Evolutionary conservation across 2,888 invertebrate species (phyloP), one percentile per base, ranked within the genome.

Genomic region (Scaptomyza flava): DNA sequence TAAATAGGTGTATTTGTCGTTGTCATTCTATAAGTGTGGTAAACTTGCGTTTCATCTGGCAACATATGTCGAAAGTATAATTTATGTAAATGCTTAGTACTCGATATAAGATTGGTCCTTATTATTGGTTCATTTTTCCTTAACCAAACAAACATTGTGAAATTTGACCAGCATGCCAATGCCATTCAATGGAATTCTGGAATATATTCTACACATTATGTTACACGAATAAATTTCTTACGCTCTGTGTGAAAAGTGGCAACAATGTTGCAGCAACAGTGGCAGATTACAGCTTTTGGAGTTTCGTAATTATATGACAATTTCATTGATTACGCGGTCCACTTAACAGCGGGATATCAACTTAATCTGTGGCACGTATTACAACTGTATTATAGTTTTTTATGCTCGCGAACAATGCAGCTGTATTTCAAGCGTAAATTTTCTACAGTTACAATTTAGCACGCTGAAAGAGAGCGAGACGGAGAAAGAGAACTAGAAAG

Each of bases 281-380:
- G 41, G 3, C 12, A 34, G 43, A 41, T 71, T 63, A 67, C 41
- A 34, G 38, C 38, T 38, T 38, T 38, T 38, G 14, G 38, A 38
- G 50, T 48, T 48, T 56, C 69, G 67, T 73, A 81, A 85, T 85
- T 81, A 80, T 82, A 67, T 63, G 77, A 82, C 66, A 77, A 77
- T 82, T 86, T 77, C 69, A 82, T 74, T 80, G 80, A 86, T 77
- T 85, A 79, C 66, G 72, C 57, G 77, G 57, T 67, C 53, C 72
- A 74, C 69, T 59, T 67, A 57, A 45, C 67, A 72, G 48, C 57
- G 61, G 59, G 46, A 70, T 80, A 65, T 66, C 70, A 74, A 65
- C 72, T 75, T 73, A 82, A 81, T 81, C 68, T 69, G 72, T 66
- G 59, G 61, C 79, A 81, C 84, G 79, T 79, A 77, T 73, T 75